Base-by-base conservation (phyloP, 2,888 invertebrate genomes). In the Drosophila greeni region DNA sequence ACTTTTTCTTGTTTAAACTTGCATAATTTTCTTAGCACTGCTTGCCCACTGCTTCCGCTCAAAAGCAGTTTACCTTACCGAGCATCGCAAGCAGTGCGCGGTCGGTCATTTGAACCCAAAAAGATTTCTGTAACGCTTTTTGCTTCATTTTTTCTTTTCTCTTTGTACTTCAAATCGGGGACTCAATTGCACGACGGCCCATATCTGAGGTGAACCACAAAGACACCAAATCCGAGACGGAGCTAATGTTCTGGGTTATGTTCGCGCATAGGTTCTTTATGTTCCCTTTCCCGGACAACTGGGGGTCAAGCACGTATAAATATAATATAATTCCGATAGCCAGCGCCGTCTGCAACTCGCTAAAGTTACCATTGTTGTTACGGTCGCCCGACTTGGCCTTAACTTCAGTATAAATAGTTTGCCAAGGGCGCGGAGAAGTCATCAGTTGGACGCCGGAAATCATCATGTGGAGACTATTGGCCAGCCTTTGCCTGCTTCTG, bases 341-440 rank as follows among this genome's bases (percentile, higher is more conserved):
- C 47, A 20, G 69, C 47, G 36, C 51, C 47, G 52, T 68, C 42
- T 60, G 51, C 29, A 1, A 9, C 29, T 12, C n/a, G 9, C 7
- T 4, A 2, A 2, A 23, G 31, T 24, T 31, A 36, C 33, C 33
- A 49, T 49, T 65, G 54, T 31, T 45, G 29, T 31, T 24, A 14
- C 29, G 64, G 26, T 42, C 48, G 34, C 48, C 26, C 23, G 65
- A 42, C 16, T 16, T 42, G 42, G 42, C n/a, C 42, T 26, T 23
- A 18, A 5, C 45, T 31, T 31, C 31, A 11, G 52, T 62, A 62
- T 62, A 62, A 65, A 62, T 62, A 62, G 52, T 43, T 20, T 31
- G 5, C 18, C n/a, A 37, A 64, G 62, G 65, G 65, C 36, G 34
- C 11, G 36, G 3, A 39, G 42, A 43, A 53, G 65, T n/a, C 62